phyloP scores from a whole-genome alignment of 1,140 invertebrate species.

The Drosophila orena region DNA sequence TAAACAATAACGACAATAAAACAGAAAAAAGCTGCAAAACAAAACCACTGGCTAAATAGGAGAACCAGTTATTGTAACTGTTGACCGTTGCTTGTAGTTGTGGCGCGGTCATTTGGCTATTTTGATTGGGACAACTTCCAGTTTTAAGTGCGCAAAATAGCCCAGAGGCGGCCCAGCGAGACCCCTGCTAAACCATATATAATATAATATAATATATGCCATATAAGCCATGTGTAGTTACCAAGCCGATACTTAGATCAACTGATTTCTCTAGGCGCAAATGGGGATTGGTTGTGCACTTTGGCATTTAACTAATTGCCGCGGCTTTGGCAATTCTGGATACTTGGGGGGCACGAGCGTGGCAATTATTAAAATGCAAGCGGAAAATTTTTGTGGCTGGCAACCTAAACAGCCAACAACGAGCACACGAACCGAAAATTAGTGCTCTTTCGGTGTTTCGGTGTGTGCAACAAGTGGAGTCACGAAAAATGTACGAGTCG shows the following conservation, averaged over 20 bases:
- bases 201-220: conserved; percentile 35
- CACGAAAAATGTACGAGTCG: conserved; percentile 46
- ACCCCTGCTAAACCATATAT: conserved; percentile 52
- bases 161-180: conserved; percentile 54
- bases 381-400: conserved; percentile 46
- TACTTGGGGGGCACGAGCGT: conserved; percentile 41
- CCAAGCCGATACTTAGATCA: conserved; percentile 39
- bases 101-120: conserved; percentile 70
- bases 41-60: conserved; percentile 58
- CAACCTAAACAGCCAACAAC: conserved; percentile 6
- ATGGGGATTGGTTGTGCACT: conserved; percentile 35
- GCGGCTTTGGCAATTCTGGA: conserved; percentile 39
- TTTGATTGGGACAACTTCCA: conserved; percentile 76
- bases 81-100: conserved; percentile 36
- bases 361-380: conserved; percentile 65
- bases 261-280: conserved; percentile 17
- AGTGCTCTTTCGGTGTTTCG: conserved; percentile 12
- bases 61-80: conserved; percentile 78
- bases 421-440: conserved; percentile 35
- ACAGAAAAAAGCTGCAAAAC: conserved; percentile 32
- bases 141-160: conserved; percentile 61
- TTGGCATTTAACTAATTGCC: conserved; percentile 59
- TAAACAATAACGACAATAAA: conserved; percentile 54
- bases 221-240: conserved; percentile 51
- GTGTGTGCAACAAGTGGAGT: conserved; percentile 41